Base-by-base conservation (phyloP, 2,797 vertebrate species). In the Pseudopleuronectes americanus region DNA sequence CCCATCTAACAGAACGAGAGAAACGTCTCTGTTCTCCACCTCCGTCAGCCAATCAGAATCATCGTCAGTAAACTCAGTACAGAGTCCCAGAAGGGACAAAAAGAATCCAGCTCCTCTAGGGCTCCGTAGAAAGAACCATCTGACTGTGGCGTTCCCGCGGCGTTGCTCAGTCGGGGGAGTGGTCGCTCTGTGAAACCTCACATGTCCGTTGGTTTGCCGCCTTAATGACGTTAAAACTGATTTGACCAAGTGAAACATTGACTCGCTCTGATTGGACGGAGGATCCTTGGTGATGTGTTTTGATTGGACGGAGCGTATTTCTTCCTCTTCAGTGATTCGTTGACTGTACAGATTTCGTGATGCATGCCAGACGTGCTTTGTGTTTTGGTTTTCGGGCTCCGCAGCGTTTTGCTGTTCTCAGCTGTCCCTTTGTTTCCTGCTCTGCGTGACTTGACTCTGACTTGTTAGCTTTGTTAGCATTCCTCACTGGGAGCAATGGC, bases 321-420 rank as follows among this genome's bases (percentile, higher is more conserved):
- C 83, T 84, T 88, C 76, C 82, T 86, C 68, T 64, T 70, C 49
- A 5, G 74, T 67, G 74, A 59, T 45, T 57, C 54, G 70, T 77
- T 76, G 48, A 26, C 49, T 89, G 81, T 89, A 81, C 72, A 80
- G 75, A 80, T 28, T 8, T 41, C 45, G 79, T 82, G 68, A 49
- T 84, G 90, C 90, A 91, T 91, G 90, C 88, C 45, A 60, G 77
- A 82, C 70, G 79, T 88, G 88, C 86, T 84, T 75, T 13, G 80
- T 87, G 81, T 80, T 87, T 77, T 7, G 6, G 76, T 8, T 67
- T 80, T 88, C 13, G 41, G 66, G 19, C 55, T 57, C 57, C 2
- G 55, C 64, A 26, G 53, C 9, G 54, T 77, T 82, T 63, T 57
- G 56, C 21, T 2, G 28, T 51, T 81, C 8, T 54, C 62, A 12